Evolutionary conservation across 2,888 invertebrate species (phyloP).

Genomic region (Torymus aiolomorphi): DNA sequence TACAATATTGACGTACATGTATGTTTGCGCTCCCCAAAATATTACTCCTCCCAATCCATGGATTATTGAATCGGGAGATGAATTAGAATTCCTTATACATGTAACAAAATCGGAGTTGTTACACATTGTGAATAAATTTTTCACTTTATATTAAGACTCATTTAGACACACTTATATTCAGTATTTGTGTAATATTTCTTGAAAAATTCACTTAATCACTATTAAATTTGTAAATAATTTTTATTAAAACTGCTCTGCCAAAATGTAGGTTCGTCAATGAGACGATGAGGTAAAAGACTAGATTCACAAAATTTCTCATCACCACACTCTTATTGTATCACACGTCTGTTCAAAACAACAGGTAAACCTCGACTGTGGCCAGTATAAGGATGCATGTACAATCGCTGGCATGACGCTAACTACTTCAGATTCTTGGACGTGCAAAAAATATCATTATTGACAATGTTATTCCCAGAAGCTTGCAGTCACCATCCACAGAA

Average conservation of each 20-base stretch:
- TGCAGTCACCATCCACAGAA: slow-evolving; percentile 23
- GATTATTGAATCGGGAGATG: slow-evolving; percentile 38
- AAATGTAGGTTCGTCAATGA: no score
- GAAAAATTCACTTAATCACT: slow-evolving; percentile 1
- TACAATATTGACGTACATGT: slow-evolving; percentile 66
- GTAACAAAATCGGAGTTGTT: not conserved
- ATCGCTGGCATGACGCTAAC: slow-evolving; percentile 2
- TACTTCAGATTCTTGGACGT: slow-evolving; percentile 4
- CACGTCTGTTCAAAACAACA: not conserved
- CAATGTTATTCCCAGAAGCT: slow-evolving; percentile 27
- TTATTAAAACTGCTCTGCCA: no score
- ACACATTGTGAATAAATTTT: slow-evolving; percentile 3
- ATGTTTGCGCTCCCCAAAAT: slow-evolving; percentile 68
- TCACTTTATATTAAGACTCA: not conserved
- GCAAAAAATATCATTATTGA: slow-evolving; percentile 26
- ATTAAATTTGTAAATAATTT: no score
- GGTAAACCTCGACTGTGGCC: slow-evolving; percentile 1
- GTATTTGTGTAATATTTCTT: not conserved
- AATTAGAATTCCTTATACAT: slow-evolving; percentile 26
- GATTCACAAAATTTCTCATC: no score
- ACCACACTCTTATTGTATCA: no score
- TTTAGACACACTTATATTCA: no score
- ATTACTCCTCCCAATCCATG: slow-evolving; percentile 58
- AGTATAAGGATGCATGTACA: not conserved
- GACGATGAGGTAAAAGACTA: no score